Evolutionary conservation across 1,140 invertebrate genomes (phyloP).

Genomic region (Hormaphis cornu): DNA sequence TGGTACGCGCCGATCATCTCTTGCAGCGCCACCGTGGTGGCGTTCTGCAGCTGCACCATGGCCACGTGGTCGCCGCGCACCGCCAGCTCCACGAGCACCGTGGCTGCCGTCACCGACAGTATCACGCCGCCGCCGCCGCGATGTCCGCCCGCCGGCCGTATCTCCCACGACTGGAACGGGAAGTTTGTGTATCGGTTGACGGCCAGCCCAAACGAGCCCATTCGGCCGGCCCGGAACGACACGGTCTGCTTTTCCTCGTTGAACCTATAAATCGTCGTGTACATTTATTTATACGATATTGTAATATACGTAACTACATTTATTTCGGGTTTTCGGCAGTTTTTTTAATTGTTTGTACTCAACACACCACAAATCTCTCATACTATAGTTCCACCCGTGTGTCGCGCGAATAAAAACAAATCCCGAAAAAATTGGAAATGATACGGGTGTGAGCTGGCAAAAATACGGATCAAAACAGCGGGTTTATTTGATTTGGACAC

Average conservation of each 20-base stretch:
- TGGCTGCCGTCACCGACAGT: constrained; percentile 55
- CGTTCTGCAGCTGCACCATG: constrained; percentile 50
- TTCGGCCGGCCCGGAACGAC: constrained; percentile 60
- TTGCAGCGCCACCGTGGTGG: constrained; percentile 47
- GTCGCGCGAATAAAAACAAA: too few relatives aligned
- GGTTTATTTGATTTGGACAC: constrained; percentile 46
- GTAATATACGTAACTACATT: too few relatives aligned
- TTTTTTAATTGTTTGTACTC: too few relatives aligned
- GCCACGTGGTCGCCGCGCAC: constrained; percentile 47
- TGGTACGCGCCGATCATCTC: constrained; percentile 49
- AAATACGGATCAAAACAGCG: too few relatives aligned
- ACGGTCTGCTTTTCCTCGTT: constrained; percentile 44
- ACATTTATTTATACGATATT: too few relatives aligned
- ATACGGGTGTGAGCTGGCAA: too few relatives aligned
- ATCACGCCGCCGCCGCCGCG: constrained; percentile 47
- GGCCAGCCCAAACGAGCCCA: constrained; percentile 67
- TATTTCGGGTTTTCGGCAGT: too few relatives aligned
- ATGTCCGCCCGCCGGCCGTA: constrained; percentile 56
- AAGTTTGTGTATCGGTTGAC: constrained; percentile 64
- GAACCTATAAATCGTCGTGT: constrained; percentile 10
- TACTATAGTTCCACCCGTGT: too few relatives aligned
- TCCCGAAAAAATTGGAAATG: too few relatives aligned
- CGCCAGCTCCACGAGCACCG: constrained; percentile 59
- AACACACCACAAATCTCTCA: too few relatives aligned
- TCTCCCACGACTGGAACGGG: constrained; percentile 76